Conservation (phyloP, 30 jellyfish, hydroid and myxozoan species). For the Catostylus mosaicus region DNA sequence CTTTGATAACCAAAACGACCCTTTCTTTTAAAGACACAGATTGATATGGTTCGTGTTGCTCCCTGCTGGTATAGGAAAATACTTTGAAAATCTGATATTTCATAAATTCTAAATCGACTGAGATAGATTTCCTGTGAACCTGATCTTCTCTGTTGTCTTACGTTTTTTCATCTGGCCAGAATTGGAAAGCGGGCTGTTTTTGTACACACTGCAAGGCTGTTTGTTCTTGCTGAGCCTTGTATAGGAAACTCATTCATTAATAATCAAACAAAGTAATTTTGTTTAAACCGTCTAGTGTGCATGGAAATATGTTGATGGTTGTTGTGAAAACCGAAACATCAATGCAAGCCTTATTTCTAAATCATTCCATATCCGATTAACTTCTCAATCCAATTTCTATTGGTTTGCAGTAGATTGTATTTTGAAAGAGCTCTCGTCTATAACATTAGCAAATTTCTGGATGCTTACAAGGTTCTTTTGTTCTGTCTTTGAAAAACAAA, state of each 20-base stretch:
- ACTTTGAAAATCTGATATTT: background rate
- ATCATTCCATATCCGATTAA: conserved; percentile 17
- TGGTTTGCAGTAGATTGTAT: conserved; percentile 7
- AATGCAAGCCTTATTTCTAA: conserved; percentile 38
- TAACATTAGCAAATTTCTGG: conserved; percentile 1
- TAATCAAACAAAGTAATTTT: conserved; percentile 1
- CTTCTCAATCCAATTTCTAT: conserved; percentile 33
- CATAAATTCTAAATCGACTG: background rate
- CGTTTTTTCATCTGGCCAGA: background rate
- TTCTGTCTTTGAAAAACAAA: background rate
- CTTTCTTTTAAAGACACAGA: too few species aligned
- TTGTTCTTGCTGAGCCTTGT: background rate
- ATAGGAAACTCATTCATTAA: conserved; percentile 11
- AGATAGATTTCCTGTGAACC: conserved; percentile 8
- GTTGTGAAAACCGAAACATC: conserved; percentile 22
- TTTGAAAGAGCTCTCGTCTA: background rate
- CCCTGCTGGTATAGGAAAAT: conserved; percentile 14
- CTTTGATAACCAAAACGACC: too few species aligned
- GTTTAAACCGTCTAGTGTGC: conserved; percentile 5
- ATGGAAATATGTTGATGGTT: conserved; percentile 34
- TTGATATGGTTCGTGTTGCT: background rate
- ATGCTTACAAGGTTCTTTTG: background rate
- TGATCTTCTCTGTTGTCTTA: conserved; percentile 1
- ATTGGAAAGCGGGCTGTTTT: conserved; percentile 1
- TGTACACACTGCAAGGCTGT: background rate